Evolutionary conservation across 2,888 invertebrate genomes (phyloP), one percentile per base, ranked within the genome.

Genomic region (Deroplatys truncata): DNA sequence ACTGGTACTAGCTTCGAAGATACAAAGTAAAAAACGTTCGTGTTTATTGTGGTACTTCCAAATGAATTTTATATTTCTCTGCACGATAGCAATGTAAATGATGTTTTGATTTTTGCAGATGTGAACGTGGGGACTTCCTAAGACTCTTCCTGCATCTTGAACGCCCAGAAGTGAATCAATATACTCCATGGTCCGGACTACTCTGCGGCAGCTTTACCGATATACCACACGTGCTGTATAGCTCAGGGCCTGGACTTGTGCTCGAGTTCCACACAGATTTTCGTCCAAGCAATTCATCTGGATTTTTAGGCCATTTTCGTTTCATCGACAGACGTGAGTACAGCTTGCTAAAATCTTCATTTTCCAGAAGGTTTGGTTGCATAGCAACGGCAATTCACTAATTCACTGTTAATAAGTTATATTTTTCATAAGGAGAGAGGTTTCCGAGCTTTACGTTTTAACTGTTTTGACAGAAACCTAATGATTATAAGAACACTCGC

Each of bases 141-240:
- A 97, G 97, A 93, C 95, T 97, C 89, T 97, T 97, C 94, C 95
- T 96, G 88, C 97, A 97, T 92, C 95, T 97, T 91, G 97, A 97
- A 88, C 95, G 95, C 90, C 95, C 95, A 0, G 95, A 95, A 43
- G 96, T 97, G 92, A 97, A 96, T 93, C 97, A 97, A 93, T 95
- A 96, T 90, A 97, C 97, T 8, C 96, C 96, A 20, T 97, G 97
- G 96, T 96, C 97, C 86, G 95, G 95, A 84, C 94, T 96, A 91
- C 94, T 97, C 84, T 97, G 97, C 92, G 97, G 97, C 15, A 94
- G 94, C 91, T 93, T 96, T 92, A 94, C 94, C 25, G 96, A 97
- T 92, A 95, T 96, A 85, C 97, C 97, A 56, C 95, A 96, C 90
- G 95, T 96, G 20, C 94, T 97, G 89, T 97, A 96, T 94, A 97